Percentiles rank a stretch among this genome's conserved stretches.
phyloP scores from a whole-genome alignment of 64 coral and sea anemone species.

The Cladopsammia gracilis region DNA sequence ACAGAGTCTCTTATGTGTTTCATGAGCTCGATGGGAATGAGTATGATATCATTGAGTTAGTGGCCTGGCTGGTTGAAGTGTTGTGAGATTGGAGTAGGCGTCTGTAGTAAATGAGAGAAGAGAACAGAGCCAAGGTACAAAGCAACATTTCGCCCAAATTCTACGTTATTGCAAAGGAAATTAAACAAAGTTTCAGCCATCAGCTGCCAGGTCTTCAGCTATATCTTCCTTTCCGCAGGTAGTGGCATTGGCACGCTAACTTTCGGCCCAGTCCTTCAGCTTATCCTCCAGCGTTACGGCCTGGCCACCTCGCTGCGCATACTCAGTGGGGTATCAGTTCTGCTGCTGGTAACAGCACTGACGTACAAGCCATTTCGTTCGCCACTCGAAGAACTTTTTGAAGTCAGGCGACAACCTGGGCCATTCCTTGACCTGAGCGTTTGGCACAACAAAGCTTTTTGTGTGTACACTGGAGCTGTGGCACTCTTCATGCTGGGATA shows the following conservation, averaged over 20 bases:
- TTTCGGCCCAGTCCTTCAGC: constrained; percentile 82
- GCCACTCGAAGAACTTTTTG: constrained; percentile 64
- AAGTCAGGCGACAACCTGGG: constrained; percentile 27
- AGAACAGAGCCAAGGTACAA: too few relatives aligned
- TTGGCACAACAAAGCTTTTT: constrained; percentile 76
- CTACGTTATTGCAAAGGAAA: too few relatives aligned
- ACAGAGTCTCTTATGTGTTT: too few relatives aligned
- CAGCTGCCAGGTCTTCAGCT: neutral
- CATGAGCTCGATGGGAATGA: too few relatives aligned
- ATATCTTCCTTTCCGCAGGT: constrained; percentile 35
- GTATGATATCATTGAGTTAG: too few relatives aligned
- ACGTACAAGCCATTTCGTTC: constrained; percentile 78
- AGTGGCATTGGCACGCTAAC: constrained; percentile 83
- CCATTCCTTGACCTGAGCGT: constrained; percentile 65
- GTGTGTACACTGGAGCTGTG: constrained; percentile 78
- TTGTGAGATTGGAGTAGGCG: too few relatives aligned
- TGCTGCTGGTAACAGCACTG: constrained; percentile 41
- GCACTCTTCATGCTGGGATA: constrained; percentile 89
- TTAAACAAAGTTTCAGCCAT: neutral
- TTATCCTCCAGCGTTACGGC: constrained; percentile 69
- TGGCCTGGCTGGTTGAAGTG: too few relatives aligned
- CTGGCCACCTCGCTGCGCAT: constrained; percentile 73
- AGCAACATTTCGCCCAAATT: too few relatives aligned
- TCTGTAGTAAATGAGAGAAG: too few relatives aligned
- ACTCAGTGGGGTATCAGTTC: constrained; percentile 55